Evolutionary conservation across 2,888 invertebrate genomes (phyloP), one percentile per base, ranked within the genome.

Genomic region (Dynastes grantii): DNA sequence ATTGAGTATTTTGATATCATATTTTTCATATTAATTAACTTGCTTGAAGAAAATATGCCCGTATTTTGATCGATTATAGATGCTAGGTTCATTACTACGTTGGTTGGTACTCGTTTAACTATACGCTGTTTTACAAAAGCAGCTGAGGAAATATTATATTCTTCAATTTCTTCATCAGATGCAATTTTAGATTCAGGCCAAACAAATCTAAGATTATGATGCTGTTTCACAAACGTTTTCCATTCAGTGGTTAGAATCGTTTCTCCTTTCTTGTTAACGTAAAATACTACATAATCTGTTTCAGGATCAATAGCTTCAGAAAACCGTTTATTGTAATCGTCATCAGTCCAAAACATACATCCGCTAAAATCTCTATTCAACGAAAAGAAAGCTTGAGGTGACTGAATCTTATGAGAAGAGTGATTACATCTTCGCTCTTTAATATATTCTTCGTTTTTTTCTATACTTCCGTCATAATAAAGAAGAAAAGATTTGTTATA

Each of bases 381-480:
- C 11, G 76, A 40, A 27, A 78, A 67, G 37, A 78, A 64, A 4
- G 65, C 70, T 55, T 80, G 80, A 5, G 65, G 32, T 13, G 71
- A 53, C 16, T 76, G 76, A 22, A 32, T 68, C 64, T 71, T 76
- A 61, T 80, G 80, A 4, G 73, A 75, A 29, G 8, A 11, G 27
- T 70, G 61, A 49, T 29, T 49, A 11, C 80, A 80, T 37, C 16
- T 70, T 63, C 71, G 64, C 37, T 70, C 68, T 32, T 37, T 63
- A 16, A 58, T 55, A 49, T 71, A 76, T 45, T 76, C 68, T 16
- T 64, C 71, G 45, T 77, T 80, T 64, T 78, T 67, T 32, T 45
- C 71, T 9, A 67, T 68, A 8, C 68, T 78, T 37, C 80, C 80
- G 40, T 80, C 80, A 51, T 78, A 80, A 55, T 80, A 53, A 13